A percentile compares a stretch with the other conserved stretches of the same genome.
Evolutionary conservation across 2,888 invertebrate genomes (phyloP).

Genomic region (Villa cingulata): DNA sequence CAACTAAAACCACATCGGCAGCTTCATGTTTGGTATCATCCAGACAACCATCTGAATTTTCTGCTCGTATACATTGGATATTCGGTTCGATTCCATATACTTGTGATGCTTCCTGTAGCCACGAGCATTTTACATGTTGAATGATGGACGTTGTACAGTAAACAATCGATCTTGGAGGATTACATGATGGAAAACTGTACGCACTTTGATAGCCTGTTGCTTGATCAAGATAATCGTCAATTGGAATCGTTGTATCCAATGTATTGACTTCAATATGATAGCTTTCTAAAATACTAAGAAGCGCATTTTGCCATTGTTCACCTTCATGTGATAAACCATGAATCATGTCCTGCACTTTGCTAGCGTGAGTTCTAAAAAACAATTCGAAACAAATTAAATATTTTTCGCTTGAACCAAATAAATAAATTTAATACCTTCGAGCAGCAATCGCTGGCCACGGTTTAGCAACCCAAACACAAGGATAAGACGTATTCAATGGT

Average conservation of each 20-base stretch:
- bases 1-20: slow-evolving; percentile 58
- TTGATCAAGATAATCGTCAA: slow-evolving; percentile 51
- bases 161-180: slow-evolving; percentile 49
- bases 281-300: slow-evolving; percentile 47
- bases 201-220: slow-evolving; percentile 50
- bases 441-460: slow-evolving; percentile 67
- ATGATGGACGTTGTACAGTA: slow-evolving; percentile 55
- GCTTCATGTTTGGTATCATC: slow-evolving; percentile 45
- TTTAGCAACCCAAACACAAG: slow-evolving; percentile 65
- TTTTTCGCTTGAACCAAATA: background rate
- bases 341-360: slow-evolving; percentile 40
- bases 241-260: slow-evolving; percentile 45
- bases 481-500: slow-evolving; percentile 42
- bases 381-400: background rate
- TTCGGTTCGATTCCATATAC: slow-evolving; percentile 67
- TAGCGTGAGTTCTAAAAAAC: slow-evolving; percentile 29
- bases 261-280: slow-evolving; percentile 41
- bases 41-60: slow-evolving; percentile 51
- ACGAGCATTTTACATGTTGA: slow-evolving; percentile 64
- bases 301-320: slow-evolving; percentile 42
- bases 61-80: slow-evolving; percentile 57
- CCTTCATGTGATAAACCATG: slow-evolving; percentile 32
- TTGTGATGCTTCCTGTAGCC: slow-evolving; percentile 58
- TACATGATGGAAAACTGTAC: slow-evolving; percentile 53
- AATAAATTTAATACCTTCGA: slow-evolving; percentile 25